Percentiles rank a stretch among this genome's conserved stretches.
Conservation (phyloP, 2,113 vertebrate species). For the Tilapia sparmanii region DNA sequence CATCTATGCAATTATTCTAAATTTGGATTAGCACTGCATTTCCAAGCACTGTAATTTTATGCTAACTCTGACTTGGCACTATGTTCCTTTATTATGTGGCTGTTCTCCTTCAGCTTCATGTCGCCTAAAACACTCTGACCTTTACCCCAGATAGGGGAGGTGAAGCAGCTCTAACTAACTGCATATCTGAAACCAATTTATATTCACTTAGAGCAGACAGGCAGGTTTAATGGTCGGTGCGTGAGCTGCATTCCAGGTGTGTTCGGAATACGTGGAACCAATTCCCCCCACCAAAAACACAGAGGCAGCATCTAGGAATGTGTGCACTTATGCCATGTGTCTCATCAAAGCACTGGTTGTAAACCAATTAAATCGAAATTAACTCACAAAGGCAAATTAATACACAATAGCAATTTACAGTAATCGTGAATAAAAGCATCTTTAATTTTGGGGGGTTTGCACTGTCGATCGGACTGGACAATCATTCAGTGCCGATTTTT, state of each 20-base stretch:
- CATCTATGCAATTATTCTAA: conserved; percentile 5
- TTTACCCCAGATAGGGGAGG: conserved; percentile 21
- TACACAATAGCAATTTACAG: background rate
- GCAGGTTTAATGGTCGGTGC: background rate
- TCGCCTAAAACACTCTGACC: background rate
- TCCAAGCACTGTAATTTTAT: background rate
- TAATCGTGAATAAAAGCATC: rapidly evolving
- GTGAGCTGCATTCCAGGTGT: background rate
- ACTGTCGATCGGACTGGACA: background rate
- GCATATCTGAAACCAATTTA: conserved; percentile 13
- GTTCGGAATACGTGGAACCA: background rate
- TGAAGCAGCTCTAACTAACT: background rate
- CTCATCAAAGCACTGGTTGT: background rate
- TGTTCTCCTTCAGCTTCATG: background rate
- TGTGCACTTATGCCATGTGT: background rate
- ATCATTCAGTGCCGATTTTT: background rate
- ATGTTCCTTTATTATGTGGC: background rate
- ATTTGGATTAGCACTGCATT: background rate
- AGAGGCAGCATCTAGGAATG: background rate
- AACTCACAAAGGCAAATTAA: rapidly evolving
- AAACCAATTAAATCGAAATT: rapidly evolving
- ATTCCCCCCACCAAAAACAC: rapidly evolving
- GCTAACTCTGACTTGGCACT: background rate
- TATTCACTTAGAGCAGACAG: background rate
- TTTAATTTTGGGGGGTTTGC: background rate